phyloP scores from a whole-genome alignment of 1,140 invertebrate species.

The Nephotettix cincticeps region DNA sequence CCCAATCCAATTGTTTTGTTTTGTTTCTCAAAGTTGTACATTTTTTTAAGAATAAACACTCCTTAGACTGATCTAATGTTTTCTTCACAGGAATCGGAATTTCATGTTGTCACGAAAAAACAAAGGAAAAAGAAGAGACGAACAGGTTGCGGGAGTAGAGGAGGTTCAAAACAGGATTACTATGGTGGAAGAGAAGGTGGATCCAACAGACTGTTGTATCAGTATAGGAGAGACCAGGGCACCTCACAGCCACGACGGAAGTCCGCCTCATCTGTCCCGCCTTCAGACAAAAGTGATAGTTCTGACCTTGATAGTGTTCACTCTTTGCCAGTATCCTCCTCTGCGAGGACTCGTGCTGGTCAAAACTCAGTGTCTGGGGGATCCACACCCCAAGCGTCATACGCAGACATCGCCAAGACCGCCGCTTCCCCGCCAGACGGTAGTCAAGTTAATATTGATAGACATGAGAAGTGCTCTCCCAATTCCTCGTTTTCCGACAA shows the following conservation, averaged over 20 bases:
- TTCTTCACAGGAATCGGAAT: conserved; percentile 56
- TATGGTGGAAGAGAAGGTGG: conserved; percentile 6
- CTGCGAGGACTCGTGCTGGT: conserved; percentile 44
- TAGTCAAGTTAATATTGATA: background rate
- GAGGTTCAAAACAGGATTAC: background rate
- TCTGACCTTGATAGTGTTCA: conserved; percentile 71
- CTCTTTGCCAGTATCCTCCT: conserved; percentile 64
- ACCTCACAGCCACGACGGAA: conserved; percentile 47
- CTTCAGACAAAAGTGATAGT: conserved; percentile 71
- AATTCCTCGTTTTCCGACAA: background rate
- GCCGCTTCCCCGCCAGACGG: conserved; percentile 24
- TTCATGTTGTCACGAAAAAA: conserved; percentile 70
- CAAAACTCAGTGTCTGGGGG: conserved; percentile 46
- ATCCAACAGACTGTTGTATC: conserved; percentile 25
- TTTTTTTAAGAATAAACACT: no score
- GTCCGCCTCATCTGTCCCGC: conserved; percentile 60
- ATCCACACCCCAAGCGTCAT: conserved; percentile 64
- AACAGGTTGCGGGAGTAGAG: background rate
- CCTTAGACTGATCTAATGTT: no score
- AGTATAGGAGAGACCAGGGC: conserved; percentile 35
- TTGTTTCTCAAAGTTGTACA: no score
- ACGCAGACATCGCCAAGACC: conserved; percentile 64
- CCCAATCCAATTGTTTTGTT: no score
- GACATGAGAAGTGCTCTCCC: background rate
- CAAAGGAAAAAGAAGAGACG: conserved; percentile 58